Base-by-base conservation (phyloP, 2,113 vertebrate species). In the Myotis lucifugus region DNA sequence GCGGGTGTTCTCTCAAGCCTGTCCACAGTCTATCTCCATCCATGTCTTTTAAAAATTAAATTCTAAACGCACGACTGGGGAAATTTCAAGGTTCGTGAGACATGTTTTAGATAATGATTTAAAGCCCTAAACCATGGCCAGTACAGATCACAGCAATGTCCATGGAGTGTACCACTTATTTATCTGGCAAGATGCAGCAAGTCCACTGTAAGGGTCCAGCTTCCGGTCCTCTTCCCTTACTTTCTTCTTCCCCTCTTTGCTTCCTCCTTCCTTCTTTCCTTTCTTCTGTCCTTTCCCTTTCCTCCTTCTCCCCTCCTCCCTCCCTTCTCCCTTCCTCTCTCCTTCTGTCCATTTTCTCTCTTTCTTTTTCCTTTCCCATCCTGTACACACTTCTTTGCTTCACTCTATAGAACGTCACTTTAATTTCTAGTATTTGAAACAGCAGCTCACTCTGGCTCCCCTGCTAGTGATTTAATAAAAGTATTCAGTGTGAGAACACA, bases 341-440 rank as follows among this genome's bases (percentile, higher is more conserved):
- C 1, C 4, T 27, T 32, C 15, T 19, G 64, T 59, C 54, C 19
- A 54, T 59, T 50, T 23, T 69, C 37, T 19, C 2, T 19, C 21
- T 64, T 21, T 70, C 18, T 37, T 64, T 40, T 27, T 21, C 73
- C 56, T 85, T 88, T 34, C 70, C 46, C 4, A 66, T 29, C n/a
- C 48, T 37, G 37, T 29, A 37, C 29, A 46, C 69, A 84, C 12
- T 52, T 82, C 27, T 76, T 90, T 77, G 54, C 85, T 94, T 81
- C 37, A 37, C 46, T 61, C 40, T 50, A 32, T 52, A 82, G 73
- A 85, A 56, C 13, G 13, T 61, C n/a, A 18, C 54, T 54, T 10
- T 50, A 56, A 82, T 85, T 92, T 85, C 72, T 34, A 37, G 17
- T 15, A 37, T 88, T 91, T 88, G 88, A 96, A 96, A 93, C 0